Evolutionary conservation across 2,888 invertebrate species (phyloP), one percentile per base, ranked within the genome.

Genomic region (Peribatodes rhomboidaria): DNA sequence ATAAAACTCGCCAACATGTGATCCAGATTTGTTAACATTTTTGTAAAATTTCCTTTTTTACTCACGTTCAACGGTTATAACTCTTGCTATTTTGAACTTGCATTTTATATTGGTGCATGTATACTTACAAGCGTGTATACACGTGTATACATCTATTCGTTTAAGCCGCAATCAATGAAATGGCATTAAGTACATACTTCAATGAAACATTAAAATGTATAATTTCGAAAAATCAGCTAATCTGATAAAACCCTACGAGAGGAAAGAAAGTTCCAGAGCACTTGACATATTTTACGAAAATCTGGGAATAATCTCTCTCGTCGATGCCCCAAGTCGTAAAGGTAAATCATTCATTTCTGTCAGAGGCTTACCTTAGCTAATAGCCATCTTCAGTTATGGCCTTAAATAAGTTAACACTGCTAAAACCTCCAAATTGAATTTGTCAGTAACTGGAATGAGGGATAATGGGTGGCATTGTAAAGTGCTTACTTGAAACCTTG

Each of bases 371-470:
- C 58, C 58, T 52, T 66, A 67, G 65, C 61, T 65, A 70, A 65
- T 65, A 63, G 67, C 55, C 63, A 64, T 68, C 65, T 65, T 53
- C 65, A 67, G 67, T 68, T 71, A 69, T 61, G 57, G 61, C 58
- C 61, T 66, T 68, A 68, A 75, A 71, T 71, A 69, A 69, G 61
- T 71, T 70, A 72, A 69, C 72, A 70, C 69, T 69, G 63, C 60
- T 56, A 46, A 66, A 65, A 69, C 69, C 71, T 67, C 66, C 37
- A 62, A 69, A 73, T 70, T 71, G 67, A 72, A 69, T 72, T 72
- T 70, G 58, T 68, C 63, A 61, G 65, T 58, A 62, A 68, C 66
- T 65, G 65, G 68, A 70, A 65, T 57, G 54, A 52, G 39, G 55
- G 55, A 50, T 67, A 68, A 71, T 63, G 49, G 63, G 58, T 39